phyloP scores from a whole-genome alignment of 2,888 invertebrate species.

The Synergus laeviventris region DNA sequence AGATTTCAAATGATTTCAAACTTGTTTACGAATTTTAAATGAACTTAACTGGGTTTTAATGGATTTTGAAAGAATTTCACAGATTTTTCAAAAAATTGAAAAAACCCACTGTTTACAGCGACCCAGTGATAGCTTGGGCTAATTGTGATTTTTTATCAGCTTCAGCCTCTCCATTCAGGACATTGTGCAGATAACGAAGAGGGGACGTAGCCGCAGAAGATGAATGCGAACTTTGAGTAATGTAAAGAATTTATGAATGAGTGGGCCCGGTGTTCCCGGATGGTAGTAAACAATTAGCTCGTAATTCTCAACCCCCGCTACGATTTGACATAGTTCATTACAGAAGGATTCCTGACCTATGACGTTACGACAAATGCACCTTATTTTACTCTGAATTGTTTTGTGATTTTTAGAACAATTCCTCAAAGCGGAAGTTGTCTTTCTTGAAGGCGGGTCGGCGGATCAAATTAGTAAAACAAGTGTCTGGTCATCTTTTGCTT shows the following conservation, averaged over 20 bases:
- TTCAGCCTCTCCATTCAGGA: constrained; percentile 20
- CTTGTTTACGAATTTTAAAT: no score
- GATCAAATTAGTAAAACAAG: neutral
- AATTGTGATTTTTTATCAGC: constrained; percentile 36
- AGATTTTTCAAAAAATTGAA: no score
- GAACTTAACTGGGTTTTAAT: no score
- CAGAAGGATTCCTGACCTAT: constrained; percentile 14
- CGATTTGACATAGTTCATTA: constrained; percentile 33
- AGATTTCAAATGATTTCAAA: no score
- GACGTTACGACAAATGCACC: neutral
- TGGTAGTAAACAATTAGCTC: constrained; percentile 32
- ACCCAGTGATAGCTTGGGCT: neutral
- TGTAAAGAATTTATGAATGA: constrained; percentile 40
- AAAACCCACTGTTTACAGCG: no score
- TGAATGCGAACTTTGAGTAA: constrained; percentile 21
- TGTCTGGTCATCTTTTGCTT: neutral
- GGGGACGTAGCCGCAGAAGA: neutral
- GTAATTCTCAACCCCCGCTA: constrained; percentile 20
- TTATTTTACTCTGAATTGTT: neutral
- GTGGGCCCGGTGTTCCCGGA: constrained; percentile 36
- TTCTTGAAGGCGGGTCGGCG: neutral
- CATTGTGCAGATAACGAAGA: constrained; percentile 34
- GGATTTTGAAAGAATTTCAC: no score
- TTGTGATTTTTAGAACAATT: neutral
- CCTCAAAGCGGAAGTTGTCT: neutral